These are phyloP conservation scores for Grantiella picta DNA, from an alignment of 2,113 vertebrate genomes.

Conservation along the genomic window DNA sequence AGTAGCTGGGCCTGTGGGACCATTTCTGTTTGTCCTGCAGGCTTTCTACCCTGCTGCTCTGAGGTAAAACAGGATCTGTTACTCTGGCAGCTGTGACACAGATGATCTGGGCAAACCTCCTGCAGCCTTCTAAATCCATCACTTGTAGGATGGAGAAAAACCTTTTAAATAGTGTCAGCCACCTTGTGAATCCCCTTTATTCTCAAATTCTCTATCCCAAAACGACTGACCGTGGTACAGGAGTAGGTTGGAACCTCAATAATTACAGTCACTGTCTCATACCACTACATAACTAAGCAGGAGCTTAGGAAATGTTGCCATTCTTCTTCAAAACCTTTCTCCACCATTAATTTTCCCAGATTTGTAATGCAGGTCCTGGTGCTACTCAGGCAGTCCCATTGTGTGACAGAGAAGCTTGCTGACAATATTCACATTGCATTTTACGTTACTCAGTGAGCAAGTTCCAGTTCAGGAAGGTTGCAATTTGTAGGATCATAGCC, in stretches of 20 bases:
- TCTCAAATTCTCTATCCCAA: neutral
- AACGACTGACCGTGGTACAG: neutral
- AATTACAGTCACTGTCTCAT: neutral
- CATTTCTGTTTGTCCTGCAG: neutral
- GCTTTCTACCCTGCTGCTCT: neutral
- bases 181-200: neutral
- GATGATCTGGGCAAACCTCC: neutral
- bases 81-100: neutral
- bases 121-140: neutral
- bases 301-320: neutral
- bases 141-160: neutral
- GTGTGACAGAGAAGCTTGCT: neutral
- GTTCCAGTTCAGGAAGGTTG: neutral
- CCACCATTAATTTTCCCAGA: neutral
- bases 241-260: neutral
- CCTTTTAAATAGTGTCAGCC: neutral
- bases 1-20: neutral
- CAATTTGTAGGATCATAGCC: neutral
- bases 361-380: neutral
- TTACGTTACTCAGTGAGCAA: neutral
- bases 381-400: neutral
- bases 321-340: neutral
- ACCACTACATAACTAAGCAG: neutral
- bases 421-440: neutral
- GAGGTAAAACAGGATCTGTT: neutral